Base-by-base conservation (phyloP, 2,113 vertebrate species). In the Dascyllus trimaculatus region DNA sequence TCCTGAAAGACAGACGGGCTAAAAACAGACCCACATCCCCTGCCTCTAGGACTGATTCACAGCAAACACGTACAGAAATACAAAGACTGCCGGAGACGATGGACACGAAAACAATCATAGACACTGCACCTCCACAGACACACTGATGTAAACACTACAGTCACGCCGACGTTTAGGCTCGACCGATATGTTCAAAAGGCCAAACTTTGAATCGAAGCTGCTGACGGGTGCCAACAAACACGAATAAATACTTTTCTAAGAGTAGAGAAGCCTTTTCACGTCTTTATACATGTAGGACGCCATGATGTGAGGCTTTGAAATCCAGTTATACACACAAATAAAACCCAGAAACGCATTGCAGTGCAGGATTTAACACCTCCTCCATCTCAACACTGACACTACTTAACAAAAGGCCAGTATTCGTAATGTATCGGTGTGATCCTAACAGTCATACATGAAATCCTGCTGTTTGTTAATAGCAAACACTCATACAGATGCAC, bases 11-110 rank as follows among this genome's bases (percentile, higher is more conserved):
- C 14, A 54, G 59, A 74, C 45, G 8, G 59, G 59, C 69, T 40
- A 38, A 43, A 38, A 43, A 62, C 56, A 46, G 68, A 83, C 73
- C 62, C 74, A 38, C 6, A 32, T 45, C 15, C 69, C 65, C 82
- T 67, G 82, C 78, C 80, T 64, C 60, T 62, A 43, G 79, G 75
- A 91, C 85, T 48, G 81, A 77, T n/a, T 62, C 52, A 73, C 49
- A 71, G 60, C 71, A 38, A 51, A 71, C 53, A 63, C 32, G n/a
- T 19, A 29, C 63, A 74, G 45, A 59, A 71, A 73, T 1, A 75
- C 53, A 74, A 26, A 71, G 70, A 80, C 85, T 78, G 82, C 80
- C 75, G 26, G 72, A 71, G 71, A 77, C 13, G 84, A 71, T 21
- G 54, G 64, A 86, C 51, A 69, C 29, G 57, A 17, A 54, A 57